phyloP scores from a whole-genome alignment of 1,140 invertebrate genomes.

The Drosophila azteca region DNA sequence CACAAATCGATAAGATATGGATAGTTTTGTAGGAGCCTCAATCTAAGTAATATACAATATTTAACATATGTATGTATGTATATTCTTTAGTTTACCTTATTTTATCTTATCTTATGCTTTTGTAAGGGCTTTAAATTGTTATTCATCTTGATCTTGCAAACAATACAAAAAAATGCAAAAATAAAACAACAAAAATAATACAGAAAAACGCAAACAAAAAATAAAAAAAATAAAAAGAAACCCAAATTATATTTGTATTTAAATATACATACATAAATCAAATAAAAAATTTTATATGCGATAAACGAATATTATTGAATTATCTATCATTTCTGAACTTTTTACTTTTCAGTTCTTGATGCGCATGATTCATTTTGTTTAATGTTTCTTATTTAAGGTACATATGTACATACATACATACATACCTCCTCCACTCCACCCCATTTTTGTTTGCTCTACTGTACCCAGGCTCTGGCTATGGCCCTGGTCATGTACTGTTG shows the following conservation, averaged over 20 bases:
- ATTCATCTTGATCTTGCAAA: slow-evolving; percentile 65
- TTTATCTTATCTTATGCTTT: slow-evolving; percentile 63
- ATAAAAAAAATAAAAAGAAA: slow-evolving; percentile 24
- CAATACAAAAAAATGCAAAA: slow-evolving; percentile 23
- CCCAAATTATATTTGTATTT: slow-evolving; percentile 78
- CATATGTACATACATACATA: too few relatives aligned
- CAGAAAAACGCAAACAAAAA: slow-evolving; percentile 8
- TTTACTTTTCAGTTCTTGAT: slow-evolving; percentile 9
- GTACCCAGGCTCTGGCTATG: too few relatives aligned
- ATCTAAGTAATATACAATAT: slow-evolving; percentile 34
- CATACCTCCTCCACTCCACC: too few relatives aligned
- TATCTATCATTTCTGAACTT: slow-evolving; percentile 4
- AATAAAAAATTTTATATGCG: slow-evolving; percentile 72
- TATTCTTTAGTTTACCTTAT: slow-evolving; percentile 43
- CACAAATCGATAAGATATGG: slow-evolving; percentile 12
- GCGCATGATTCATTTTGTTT: slow-evolving; percentile 2
- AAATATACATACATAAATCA: slow-evolving; percentile 50
- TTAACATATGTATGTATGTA: slow-evolving; percentile 34
- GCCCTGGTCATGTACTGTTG: too few relatives aligned
- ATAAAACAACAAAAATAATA: slow-evolving; percentile 17
- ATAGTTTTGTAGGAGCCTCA: neutral
- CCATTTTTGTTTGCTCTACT: too few relatives aligned
- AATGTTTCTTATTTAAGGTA: neutral
- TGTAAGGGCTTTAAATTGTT: slow-evolving; percentile 76
- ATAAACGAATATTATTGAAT: slow-evolving; percentile 36